Percentiles rank a stretch among this genome's conserved stretches.
These are phyloP conservation scores for Eurytoma adleriae DNA, from an alignment of 2,888 invertebrate species.

Conservation along the genomic window DNA sequence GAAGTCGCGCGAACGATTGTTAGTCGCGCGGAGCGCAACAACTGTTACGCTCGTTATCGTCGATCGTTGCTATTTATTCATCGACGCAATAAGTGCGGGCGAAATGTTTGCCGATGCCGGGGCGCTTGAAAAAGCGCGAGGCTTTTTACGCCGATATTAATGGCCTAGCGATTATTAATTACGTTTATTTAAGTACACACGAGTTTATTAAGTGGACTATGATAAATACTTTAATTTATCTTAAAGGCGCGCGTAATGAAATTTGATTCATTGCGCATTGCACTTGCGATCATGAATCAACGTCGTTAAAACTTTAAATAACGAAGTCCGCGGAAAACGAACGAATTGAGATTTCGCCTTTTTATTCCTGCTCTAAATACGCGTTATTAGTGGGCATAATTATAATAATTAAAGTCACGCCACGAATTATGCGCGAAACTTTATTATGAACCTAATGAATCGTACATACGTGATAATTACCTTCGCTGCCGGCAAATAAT, in stretches of 20 bases:
- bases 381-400: constrained; percentile 11
- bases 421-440: constrained; percentile 5
- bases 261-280: too few species aligned
- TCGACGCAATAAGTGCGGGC: too few species aligned
- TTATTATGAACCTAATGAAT: constrained; percentile 21
- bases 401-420: constrained; percentile 34
- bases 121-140: too few species aligned
- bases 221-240: too few species aligned
- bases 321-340: neutral
- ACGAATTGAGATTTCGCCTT: neutral
- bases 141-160: too few species aligned
- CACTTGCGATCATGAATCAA: neutral
- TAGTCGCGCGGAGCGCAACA: neutral
- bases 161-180: too few species aligned
- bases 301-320: constrained; percentile 1
- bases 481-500: constrained; percentile 25
- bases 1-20: neutral
- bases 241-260: too few species aligned
- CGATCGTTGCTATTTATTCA: too few species aligned
- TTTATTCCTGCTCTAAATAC: neutral
- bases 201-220: too few species aligned
- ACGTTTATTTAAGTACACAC: too few species aligned
- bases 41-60: neutral
- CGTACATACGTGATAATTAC: constrained; percentile 29
- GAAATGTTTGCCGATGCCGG: too few species aligned